Evolutionary conservation across 2,113 vertebrate species (phyloP), one percentile per base, ranked within the genome.

Genomic region (Otolemur garnettii): DNA sequence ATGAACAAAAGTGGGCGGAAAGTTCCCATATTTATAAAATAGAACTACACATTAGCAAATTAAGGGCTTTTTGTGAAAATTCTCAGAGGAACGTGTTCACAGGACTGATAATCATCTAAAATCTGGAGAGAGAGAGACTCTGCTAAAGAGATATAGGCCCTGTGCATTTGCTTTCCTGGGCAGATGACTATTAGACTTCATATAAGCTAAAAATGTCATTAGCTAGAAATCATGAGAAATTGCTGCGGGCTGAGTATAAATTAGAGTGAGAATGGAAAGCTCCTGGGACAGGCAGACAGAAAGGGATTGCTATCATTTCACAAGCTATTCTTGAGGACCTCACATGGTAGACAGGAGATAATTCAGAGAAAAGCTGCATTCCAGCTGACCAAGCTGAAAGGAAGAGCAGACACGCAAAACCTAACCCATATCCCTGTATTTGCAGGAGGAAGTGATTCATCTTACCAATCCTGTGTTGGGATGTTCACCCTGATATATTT

Each of bases 321-420:
- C 7, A 24, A 24, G 33, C 10, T 59, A 1, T 26, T 55, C 24
- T 42, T 13, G 18, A 42, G 24, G 1, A 81, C n/a, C 18, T 4
- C 35, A 45, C 8, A 4, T 26, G 66, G 30, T n/a, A 60, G 28
- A n/a, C 13, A 45, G 19, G 53, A 4, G n/a, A 66, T 4, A 71
- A 42, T 91, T 68, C 26, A 18, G n/a, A 91, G 28, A 45, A 45
- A n/a, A 10, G 12, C 38, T 38, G 38, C 38, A 45, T 3, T 1
- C 1, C 0, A 8, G 57, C 7, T 35, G 33, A 1, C 1, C 50
- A 10, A 72, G 68, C 0, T 9, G 22, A 53, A 30, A 24, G 30
- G 3, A n/a, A 53, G 33, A n/a, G 30, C 5, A 45, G 11, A 11
- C 30, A 15, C 5, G 21, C 82, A 85, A 85, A 85, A 68, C 21